Conservation (phyloP, 1,140 invertebrate species). For the Papilio aristodemus region DNA sequence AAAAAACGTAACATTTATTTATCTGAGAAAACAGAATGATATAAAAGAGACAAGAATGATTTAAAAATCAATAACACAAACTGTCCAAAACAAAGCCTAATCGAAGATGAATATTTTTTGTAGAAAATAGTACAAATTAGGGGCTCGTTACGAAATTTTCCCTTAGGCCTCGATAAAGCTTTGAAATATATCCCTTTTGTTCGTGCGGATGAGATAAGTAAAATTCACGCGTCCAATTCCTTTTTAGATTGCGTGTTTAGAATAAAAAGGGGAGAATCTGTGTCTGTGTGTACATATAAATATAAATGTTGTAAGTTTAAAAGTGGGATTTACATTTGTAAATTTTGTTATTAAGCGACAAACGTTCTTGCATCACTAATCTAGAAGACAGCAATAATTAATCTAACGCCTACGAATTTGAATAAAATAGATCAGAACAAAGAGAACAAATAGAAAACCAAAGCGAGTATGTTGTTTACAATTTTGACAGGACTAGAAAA, state of each 20-base stretch:
- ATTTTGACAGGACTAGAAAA: too few relatives aligned
- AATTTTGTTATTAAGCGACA: not conserved
- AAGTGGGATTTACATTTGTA: not conserved
- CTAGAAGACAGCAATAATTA: too few relatives aligned
- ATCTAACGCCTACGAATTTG: too few relatives aligned
- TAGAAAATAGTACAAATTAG: slow-evolving; percentile 20
- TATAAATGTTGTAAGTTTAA: not conserved
- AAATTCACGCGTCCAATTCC: slow-evolving; percentile 21
- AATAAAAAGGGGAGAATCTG: slow-evolving; percentile 19
- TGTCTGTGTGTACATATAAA: not conserved
- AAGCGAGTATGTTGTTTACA: too few relatives aligned
- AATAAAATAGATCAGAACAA: too few relatives aligned
- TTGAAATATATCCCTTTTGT: slow-evolving; percentile 22
- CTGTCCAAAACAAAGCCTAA: not conserved
- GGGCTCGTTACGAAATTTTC: slow-evolving; percentile 21
- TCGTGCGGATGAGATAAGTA: slow-evolving; percentile 23
- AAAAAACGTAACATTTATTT: too few relatives aligned
- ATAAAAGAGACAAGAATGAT: too few relatives aligned
- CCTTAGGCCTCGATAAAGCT: slow-evolving; percentile 20
- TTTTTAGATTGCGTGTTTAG: slow-evolving; percentile 22
- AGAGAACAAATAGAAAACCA: too few relatives aligned
- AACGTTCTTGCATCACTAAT: too few relatives aligned
- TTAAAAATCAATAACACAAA: not conserved
- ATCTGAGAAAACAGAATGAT: too few relatives aligned
- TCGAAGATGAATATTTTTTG: slow-evolving; percentile 11